These are phyloP conservation scores for Epiblema foenella DNA, from an alignment of 2,888 invertebrate genomes.

Conservation along the genomic window DNA sequence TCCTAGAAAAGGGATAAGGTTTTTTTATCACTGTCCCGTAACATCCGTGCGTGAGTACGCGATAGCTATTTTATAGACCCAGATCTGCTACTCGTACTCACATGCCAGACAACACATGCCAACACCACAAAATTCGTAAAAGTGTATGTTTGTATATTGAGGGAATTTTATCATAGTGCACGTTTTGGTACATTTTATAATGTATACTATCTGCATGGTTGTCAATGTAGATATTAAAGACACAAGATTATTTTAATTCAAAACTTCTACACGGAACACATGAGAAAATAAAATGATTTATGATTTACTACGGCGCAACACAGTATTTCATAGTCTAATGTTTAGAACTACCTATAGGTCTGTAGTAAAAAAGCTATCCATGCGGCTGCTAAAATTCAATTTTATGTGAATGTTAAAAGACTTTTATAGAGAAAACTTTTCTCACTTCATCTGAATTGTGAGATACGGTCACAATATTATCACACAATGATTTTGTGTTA, in stretches of 20 bases:
- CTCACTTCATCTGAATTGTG: neutral
- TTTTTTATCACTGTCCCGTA: neutral
- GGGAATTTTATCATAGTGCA: neutral
- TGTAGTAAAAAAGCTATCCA: neutral
- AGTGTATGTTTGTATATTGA: neutral
- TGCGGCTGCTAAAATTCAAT: neutral
- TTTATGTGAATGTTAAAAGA: neutral
- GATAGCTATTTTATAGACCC: neutral
- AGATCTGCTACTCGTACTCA: neutral
- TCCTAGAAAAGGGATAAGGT: neutral
- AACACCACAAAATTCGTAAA: neutral
- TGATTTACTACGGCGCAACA: neutral
- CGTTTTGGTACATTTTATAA: neutral
- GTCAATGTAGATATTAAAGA: neutral
- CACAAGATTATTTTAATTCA: neutral
- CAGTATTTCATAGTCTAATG: neutral
- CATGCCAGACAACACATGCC: neutral
- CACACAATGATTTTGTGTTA: neutral
- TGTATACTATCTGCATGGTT: neutral
- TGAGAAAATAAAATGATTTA: no score
- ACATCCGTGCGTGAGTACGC: neutral
- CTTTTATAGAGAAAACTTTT: neutral
- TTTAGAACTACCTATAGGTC: neutral
- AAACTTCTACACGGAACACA: no score
- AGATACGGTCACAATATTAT: no score